A percentile compares a stretch with the other conserved stretches of the same genome.
phyloP scores from a whole-genome alignment of 2,888 invertebrate species.

The Graphium colonna region DNA sequence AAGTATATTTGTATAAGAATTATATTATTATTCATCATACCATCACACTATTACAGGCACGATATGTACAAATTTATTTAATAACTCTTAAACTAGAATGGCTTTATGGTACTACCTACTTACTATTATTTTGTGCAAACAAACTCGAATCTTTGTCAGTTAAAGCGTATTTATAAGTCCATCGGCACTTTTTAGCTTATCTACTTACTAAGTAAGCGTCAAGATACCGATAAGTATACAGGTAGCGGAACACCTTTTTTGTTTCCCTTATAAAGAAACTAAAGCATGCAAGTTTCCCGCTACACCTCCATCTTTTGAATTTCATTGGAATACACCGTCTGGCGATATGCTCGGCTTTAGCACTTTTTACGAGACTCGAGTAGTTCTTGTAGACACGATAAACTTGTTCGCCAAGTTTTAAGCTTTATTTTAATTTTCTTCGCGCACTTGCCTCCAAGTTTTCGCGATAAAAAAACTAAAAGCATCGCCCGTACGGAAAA shows the following conservation, averaged over 20 bases:
- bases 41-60: no score
- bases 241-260: conserved; percentile 19
- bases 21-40: no score
- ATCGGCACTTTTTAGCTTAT: no score
- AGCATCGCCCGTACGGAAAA: conserved; percentile 58
- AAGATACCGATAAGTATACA: background rate
- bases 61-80: no score
- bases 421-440: conserved; percentile 76
- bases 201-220: background rate
- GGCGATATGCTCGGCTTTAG: conserved; percentile 51
- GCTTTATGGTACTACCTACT: no score
- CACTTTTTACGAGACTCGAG: conserved; percentile 60
- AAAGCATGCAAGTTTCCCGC: conserved; percentile 35
- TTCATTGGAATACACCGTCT: conserved; percentile 49
- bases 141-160: no score
- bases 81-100: no score
- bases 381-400: conserved; percentile 55
- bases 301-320: conserved; percentile 38
- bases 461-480: conserved; percentile 47
- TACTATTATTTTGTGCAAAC: no score
- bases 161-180: no score
- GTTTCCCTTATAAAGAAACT: conserved; percentile 49
- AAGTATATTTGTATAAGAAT: no score
- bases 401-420: conserved; percentile 67
- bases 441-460: conserved; percentile 43